phyloP scores from a whole-genome alignment of 2,797 vertebrate species.

The Enteromius unitaeniatus region DNA sequence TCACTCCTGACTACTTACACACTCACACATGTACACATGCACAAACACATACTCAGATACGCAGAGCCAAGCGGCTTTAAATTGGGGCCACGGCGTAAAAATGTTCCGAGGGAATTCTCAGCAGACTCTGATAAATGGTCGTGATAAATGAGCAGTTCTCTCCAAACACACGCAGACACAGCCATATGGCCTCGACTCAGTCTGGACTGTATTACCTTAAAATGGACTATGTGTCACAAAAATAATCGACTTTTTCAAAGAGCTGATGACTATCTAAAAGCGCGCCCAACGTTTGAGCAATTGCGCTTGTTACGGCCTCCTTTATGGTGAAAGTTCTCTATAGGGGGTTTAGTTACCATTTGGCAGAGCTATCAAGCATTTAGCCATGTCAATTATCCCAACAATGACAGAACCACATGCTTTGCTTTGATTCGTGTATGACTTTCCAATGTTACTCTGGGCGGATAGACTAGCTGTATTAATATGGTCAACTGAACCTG shows the following conservation, averaged over 20 bases:
- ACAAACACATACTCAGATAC: conserved; percentile 37
- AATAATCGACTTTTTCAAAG: conserved; percentile 48
- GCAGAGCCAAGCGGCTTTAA: conserved; percentile 52
- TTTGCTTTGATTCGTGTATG: conserved; percentile 23
- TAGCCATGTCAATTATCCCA: conserved; percentile 20
- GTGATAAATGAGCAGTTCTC: conserved; percentile 66
- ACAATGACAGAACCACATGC: conserved; percentile 32
- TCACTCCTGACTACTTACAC: conserved; percentile 41
- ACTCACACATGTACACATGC: conserved; percentile 23
- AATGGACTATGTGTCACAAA: conserved; percentile 52
- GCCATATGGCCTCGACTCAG: conserved; percentile 48
- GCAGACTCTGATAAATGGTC: conserved; percentile 71
- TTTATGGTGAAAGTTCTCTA: conserved; percentile 13
- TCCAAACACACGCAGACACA: conserved; percentile 46
- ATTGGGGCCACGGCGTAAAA: conserved; percentile 65
- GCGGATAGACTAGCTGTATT: conserved; percentile 8
- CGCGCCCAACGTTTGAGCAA: conserved; percentile 1
- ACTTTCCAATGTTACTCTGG: conserved; percentile 20
- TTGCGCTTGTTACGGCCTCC: conserved; percentile 8
- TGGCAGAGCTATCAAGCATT: conserved; percentile 12
- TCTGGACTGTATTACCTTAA: conserved; percentile 57
- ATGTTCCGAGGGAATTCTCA: conserved; percentile 65
- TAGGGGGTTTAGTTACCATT: conserved; percentile 15
- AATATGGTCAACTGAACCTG: conserved; percentile 7
- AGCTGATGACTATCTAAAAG: conserved; percentile 49